Evolutionary conservation across 2,888 invertebrate species (phyloP), one percentile per base, ranked within the genome.

Genomic region (Ochropacha duplaris): DNA sequence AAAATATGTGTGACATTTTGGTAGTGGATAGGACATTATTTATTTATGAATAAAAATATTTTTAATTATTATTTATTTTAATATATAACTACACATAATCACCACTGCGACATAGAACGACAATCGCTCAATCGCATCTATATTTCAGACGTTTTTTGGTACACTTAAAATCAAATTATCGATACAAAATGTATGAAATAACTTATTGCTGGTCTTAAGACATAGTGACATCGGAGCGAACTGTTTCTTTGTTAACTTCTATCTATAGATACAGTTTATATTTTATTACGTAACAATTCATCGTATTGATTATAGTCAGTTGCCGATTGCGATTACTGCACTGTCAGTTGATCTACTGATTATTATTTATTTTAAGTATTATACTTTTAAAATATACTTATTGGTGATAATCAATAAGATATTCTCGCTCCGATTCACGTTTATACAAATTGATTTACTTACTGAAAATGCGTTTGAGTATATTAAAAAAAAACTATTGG

Each of bases 31-130:
- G 26, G 9, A 8, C 14, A 36, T 2, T n/a, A n/a, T 16, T 16
- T 39, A 5, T 12, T 14, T 14, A 34, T 14, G n/a, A 1, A 44
- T 26, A 16, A 59, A 55, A 56, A 57, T 39, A 26, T 61, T 69
- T 69, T 28, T 12, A 28, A 31, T 31, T 65, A 67, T 86, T 85
- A 78, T 85, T 90, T 86, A 87, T 86, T 90, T 89, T 82, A 85
- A 84, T 89, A 89, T 81, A 89, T 89, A 89, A 87, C 90, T 91
- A 90, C 87, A 86, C 86, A 86, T 85, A 84, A 86, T 87, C 87
- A 82, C 84, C 85, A 79, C 79, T 76, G 82, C 73, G 77, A 71
- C 69, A 54, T 54, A 16, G 16, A 51, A 19, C 66, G 64, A 62
- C 63, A 55, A 56, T 64, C 74, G 75, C 59, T 68, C 63, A 68